Conservation (phyloP, 2,113 vertebrate genomes). For the Scophthalmus maximus region DNA sequence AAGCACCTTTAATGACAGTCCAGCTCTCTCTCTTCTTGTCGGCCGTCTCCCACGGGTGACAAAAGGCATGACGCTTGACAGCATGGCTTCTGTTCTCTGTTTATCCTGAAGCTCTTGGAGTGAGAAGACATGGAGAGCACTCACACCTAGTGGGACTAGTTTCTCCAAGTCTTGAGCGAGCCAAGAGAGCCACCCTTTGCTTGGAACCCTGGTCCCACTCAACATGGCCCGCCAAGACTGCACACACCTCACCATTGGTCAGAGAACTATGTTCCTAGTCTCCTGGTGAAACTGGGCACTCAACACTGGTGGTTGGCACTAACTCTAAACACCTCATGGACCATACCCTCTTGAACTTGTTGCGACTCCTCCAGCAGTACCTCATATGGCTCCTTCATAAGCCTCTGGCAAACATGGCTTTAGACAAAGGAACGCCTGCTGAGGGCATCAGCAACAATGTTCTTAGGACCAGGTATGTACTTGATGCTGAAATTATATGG, state of each 20-base stretch:
- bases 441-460: conserved; percentile 34
- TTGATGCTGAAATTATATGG: conserved; percentile 6
- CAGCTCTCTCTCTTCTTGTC: neutral
- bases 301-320: neutral
- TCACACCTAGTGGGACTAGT: neutral
- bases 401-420: neutral
- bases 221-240: neutral
- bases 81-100: too few species aligned
- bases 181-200: conserved; percentile 13
- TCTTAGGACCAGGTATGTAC: too few species aligned
- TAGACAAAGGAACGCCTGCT: conserved; percentile 31
- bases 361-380: too few species aligned
- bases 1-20: too few species aligned
- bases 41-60: rapidly evolving
- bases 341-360: too few species aligned
- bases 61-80: neutral
- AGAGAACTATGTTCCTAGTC: neutral
- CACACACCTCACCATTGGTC: neutral
- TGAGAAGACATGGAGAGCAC: too few species aligned
- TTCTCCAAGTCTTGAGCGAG: conserved; percentile 1
- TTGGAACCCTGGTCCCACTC: too few species aligned
- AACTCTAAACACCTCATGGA: too few species aligned
- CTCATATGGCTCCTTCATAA: too few species aligned
- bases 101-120: neutral
- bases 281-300: neutral